Base-by-base conservation (phyloP, 2,888 invertebrate species). In the Anticlea derivata region DNA sequence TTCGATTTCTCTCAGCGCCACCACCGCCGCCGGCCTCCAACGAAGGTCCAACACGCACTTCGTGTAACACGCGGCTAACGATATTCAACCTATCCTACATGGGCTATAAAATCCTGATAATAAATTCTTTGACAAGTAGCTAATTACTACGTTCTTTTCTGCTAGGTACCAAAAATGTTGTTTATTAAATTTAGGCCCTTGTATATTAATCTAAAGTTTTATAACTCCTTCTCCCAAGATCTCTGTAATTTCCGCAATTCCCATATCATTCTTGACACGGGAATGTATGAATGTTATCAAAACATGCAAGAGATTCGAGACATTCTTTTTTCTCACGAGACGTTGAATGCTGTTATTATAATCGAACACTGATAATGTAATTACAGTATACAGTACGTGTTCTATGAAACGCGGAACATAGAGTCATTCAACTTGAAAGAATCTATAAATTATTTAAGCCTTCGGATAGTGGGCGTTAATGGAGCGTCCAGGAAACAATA, bases 1-100 rank as follows among this genome's bases (percentile, higher is more conserved):
- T 73, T 75, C 82, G 89, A 86, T 90, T 87, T 88, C 87, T 79
- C 86, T 81, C 62, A 77, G 74, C 86, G 82, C n/a, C n/a, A n/a
- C n/a, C n/a, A n/a, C n/a, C n/a, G n/a, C n/a, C n/a, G n/a, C 78
- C 83, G 84, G 72, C 81, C 77, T 72, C 73, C 65, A 71, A 73
- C 80, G 82, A 78, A 41, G 13, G 24, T 33, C 31, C 41, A 41
- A 8, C 41, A 41, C 41, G 41, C 41, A 41, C 56, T 73, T 78
- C 75, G 73, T 75, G 73, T 65, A 74, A 69, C 75, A 76, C 75
- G 75, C 75, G 54, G 62, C 35, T 48, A 59, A 63, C 7, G 58
- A 43, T 52, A 47, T 30, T 46, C 33, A 47, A 47, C 40, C 35
- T 41, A 46, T 20, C 40, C 41, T 33, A 37, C 20, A 43, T 43